phyloP scores from a whole-genome alignment of 1,140 invertebrate species.

The Hycleus cichorii region DNA sequence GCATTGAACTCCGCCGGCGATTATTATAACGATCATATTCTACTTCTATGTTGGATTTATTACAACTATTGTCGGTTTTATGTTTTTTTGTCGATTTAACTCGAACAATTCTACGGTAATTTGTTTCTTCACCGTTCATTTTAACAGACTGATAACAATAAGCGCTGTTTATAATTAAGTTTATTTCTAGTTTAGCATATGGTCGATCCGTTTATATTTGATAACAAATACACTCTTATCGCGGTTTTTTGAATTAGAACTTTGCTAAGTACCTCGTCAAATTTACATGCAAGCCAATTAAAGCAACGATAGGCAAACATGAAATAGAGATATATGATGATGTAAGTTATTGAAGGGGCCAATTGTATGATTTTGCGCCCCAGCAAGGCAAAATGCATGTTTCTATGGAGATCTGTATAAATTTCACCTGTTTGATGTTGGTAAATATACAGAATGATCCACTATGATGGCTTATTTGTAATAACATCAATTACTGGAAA shows the following conservation, averaged over 20 bases:
- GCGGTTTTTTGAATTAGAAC: too few species aligned
- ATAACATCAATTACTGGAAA: too few species aligned
- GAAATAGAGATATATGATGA: too few species aligned
- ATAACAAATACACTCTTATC: too few species aligned
- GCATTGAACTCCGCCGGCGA: slow-evolving; percentile 23
- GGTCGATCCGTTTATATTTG: too few species aligned
- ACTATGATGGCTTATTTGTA: too few species aligned
- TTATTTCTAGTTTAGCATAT: too few species aligned
- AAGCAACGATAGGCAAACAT: too few species aligned
- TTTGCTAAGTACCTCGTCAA: too few species aligned
- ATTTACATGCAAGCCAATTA: too few species aligned
- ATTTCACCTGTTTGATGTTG: slow-evolving; percentile 6
- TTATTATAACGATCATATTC: not conserved
- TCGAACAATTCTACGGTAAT: slow-evolving; percentile 20
- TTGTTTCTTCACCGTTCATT: slow-evolving; percentile 25
- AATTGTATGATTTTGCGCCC: slow-evolving; percentile 19
- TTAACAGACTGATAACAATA: not conserved
- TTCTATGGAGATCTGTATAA: slow-evolving; percentile 16
- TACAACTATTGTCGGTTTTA: not conserved
- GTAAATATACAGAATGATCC: not conserved
- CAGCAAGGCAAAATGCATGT: slow-evolving; percentile 2
- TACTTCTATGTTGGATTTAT: not conserved
- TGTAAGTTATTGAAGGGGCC: too few species aligned
- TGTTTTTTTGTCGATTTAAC: slow-evolving; percentile 16
- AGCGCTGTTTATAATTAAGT: too few species aligned